These are phyloP conservation scores for Pteronura brasiliensis DNA, from an alignment of 2,113 vertebrate genomes.

Conservation along the genomic window DNA sequence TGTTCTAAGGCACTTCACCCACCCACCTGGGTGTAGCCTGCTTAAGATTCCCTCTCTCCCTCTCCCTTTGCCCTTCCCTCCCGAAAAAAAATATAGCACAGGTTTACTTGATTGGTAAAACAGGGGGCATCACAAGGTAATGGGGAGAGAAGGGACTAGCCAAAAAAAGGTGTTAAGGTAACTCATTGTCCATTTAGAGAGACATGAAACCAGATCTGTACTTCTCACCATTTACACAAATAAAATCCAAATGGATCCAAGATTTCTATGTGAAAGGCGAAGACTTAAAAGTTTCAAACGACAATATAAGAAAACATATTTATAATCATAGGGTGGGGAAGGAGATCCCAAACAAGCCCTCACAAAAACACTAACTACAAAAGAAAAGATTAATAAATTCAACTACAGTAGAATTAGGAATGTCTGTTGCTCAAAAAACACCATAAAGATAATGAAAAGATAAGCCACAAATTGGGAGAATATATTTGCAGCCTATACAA, in stretches of 20 bases:
- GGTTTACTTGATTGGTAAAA: not conserved
- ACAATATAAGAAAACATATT: not conserved
- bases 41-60: not conserved
- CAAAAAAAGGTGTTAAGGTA: not conserved
- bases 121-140: not conserved
- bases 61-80: not conserved
- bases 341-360: not conserved
- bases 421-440: not conserved
- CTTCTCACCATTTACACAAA: not conserved
- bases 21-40: not conserved
- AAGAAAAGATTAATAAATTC: not conserved
- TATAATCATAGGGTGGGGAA: not conserved
- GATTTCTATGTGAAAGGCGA: not conserved
- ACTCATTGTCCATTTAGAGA: not conserved
- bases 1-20: not conserved
- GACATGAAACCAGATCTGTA: not conserved
- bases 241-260: not conserved
- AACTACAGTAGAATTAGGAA: not conserved
- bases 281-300: not conserved
- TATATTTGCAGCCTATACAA: not conserved
- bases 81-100: not conserved
- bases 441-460: not conserved
- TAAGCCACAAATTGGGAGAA: not conserved
- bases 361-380: not conserved
- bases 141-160: accelerated